phyloP scores from a whole-genome alignment of 2,888 invertebrate genomes.

The Hololepta plana region DNA sequence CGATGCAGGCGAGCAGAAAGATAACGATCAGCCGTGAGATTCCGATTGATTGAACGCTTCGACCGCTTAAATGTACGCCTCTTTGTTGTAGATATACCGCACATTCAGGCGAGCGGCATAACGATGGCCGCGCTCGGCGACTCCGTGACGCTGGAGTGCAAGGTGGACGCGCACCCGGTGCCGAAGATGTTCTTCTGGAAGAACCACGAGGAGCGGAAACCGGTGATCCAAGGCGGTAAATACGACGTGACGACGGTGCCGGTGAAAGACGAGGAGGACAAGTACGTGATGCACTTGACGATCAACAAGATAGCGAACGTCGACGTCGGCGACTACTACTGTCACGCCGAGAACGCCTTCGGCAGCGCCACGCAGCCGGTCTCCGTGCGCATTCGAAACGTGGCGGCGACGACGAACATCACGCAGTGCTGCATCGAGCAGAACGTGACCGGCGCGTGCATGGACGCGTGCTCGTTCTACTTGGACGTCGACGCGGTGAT shows the following conservation, averaged over 20 bases:
- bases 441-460: slow-evolving; percentile 61
- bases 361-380: slow-evolving; percentile 56
- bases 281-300: slow-evolving; percentile 55
- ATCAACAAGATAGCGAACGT: slow-evolving; percentile 51
- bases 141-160: slow-evolving; percentile 57
- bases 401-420: slow-evolving; percentile 46
- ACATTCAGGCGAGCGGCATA: slow-evolving; percentile 58
- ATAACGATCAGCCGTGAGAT: slow-evolving; percentile 72
- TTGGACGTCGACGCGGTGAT: slow-evolving; percentile 69
- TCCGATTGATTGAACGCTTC: too few relatives aligned
- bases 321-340: slow-evolving; percentile 68
- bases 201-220: slow-evolving; percentile 52
- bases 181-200: slow-evolving; percentile 72
- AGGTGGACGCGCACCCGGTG: slow-evolving; percentile 60
- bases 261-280: slow-evolving; percentile 45
- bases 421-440: slow-evolving; percentile 65
- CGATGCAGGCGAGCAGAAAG: slow-evolving; percentile 66
- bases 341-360: slow-evolving; percentile 70
- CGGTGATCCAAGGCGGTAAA: slow-evolving; percentile 61
- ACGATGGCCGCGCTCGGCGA: slow-evolving; percentile 62
- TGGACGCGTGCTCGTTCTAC: slow-evolving; percentile 70
- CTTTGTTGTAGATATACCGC: slow-evolving; percentile 48
- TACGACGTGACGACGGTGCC: slow-evolving; percentile 42
- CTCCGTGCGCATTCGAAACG: slow-evolving; percentile 47
- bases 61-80: slow-evolving; percentile 2